Percentiles rank a stretch among this genome's conserved stretches.
Evolutionary conservation across 2,888 invertebrate species (phyloP).

Genomic region (Noctua janthina): DNA sequence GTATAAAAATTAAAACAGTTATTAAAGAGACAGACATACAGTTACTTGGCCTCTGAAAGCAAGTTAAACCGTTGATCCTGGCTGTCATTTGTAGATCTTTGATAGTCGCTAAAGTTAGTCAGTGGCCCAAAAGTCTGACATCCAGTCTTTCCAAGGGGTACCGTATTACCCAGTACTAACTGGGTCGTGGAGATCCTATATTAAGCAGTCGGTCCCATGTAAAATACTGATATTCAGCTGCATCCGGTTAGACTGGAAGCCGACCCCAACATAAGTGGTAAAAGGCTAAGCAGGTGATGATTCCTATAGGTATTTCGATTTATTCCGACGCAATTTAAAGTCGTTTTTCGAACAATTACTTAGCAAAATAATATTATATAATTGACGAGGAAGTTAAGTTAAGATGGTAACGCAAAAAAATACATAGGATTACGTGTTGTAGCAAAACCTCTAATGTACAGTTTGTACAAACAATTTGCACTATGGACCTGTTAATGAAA

Average conservation of each 20-base stretch:
- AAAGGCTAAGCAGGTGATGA: neutral
- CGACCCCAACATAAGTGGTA: neutral
- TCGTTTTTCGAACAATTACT: neutral
- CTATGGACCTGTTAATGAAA: constrained; percentile 35
- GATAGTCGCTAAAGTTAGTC: too few species aligned
- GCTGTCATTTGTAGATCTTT: too few species aligned
- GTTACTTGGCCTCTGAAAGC: too few species aligned
- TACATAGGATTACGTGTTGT: neutral
- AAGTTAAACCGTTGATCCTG: too few species aligned
- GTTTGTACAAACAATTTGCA: constrained; percentile 23
- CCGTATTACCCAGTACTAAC: too few species aligned
- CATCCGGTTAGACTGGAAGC: too few species aligned
- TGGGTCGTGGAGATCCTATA: too few species aligned
- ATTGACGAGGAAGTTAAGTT: constrained; percentile 30
- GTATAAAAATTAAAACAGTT: neutral
- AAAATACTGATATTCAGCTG: too few species aligned
- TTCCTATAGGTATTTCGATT: neutral
- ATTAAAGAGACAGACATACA: too few species aligned
- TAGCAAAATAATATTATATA: neutral
- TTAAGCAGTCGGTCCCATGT: too few species aligned
- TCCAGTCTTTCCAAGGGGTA: too few species aligned
- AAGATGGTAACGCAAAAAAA: constrained; percentile 18
- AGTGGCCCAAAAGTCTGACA: too few species aligned
- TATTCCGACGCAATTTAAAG: neutral
- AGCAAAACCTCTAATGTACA: neutral